Percentiles rank a stretch among this genome's conserved stretches.
Evolutionary conservation across 2,888 invertebrate species (phyloP).

Genomic region (Altica lythri): DNA sequence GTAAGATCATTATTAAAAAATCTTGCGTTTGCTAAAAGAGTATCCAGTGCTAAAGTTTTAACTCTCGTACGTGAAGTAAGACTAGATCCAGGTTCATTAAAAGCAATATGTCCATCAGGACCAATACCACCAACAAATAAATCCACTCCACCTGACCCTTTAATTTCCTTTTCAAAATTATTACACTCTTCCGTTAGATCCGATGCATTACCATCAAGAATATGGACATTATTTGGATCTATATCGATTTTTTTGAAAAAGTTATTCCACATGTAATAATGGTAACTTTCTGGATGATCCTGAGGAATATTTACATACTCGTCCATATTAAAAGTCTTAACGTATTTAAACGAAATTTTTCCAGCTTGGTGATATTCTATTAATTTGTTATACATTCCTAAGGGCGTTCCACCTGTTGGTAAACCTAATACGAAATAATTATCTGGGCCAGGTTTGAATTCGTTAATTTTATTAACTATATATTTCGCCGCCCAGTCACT

Average conservation of each 20-base stretch:
- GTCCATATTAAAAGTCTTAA: slow-evolving; percentile 97
- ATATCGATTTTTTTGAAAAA: slow-evolving; percentile 97
- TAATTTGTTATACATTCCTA: slow-evolving; percentile 88
- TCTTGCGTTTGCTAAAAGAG: slow-evolving; percentile 90
- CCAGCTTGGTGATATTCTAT: slow-evolving; percentile 84
- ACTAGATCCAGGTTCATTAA: slow-evolving; percentile 96
- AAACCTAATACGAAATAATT: slow-evolving; percentile 90
- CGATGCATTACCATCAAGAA: slow-evolving; percentile 85
- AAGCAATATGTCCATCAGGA: slow-evolving; percentile 95
- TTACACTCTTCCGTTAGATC: slow-evolving; percentile 82
- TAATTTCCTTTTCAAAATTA: slow-evolving; percentile 79
- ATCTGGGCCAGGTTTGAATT: slow-evolving; percentile 65
- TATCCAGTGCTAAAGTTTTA: slow-evolving; percentile 93
- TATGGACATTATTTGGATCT: slow-evolving; percentile 82
- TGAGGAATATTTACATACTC: slow-evolving; percentile 92
- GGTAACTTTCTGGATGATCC: slow-evolving; percentile 92
- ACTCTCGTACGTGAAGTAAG: slow-evolving; percentile 89
- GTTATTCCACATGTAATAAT: slow-evolving; percentile 94
- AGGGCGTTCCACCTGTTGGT: slow-evolving; percentile 79
- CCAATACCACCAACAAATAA: slow-evolving; percentile 93
- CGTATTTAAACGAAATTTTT: slow-evolving; percentile 87
- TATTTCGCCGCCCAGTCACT: slow-evolving; percentile 94
- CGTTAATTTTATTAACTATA: slow-evolving; percentile 79
- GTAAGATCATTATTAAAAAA: slow-evolving; percentile 90
- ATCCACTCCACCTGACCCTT: slow-evolving; percentile 84